A percentile compares a stretch with the other conserved stretches of the same genome.
These are phyloP conservation scores for Scolopax bukidnonensis DNA, from an alignment of 2,797 vertebrate genomes.

Conservation along the genomic window DNA sequence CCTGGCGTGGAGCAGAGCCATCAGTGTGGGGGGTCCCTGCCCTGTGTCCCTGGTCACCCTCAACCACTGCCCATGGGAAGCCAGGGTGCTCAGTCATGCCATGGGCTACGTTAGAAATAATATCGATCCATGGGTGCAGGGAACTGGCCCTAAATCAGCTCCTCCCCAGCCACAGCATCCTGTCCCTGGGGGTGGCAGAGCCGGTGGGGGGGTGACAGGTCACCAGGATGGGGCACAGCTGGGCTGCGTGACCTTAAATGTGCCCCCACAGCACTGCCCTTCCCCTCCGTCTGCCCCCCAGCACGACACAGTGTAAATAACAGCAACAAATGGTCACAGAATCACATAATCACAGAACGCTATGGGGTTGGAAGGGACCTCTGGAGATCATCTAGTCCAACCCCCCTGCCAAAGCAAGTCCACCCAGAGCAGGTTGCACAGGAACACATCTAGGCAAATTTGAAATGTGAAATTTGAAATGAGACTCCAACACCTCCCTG, in stretches of 20 bases:
- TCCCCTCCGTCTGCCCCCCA: background rate
- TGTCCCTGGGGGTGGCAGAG: background rate
- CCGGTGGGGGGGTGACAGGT: fast-evolving
- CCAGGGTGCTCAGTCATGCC: background rate
- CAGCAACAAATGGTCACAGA: background rate
- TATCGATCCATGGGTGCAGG: too few species aligned
- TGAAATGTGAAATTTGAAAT: too few species aligned
- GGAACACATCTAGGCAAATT: too few species aligned
- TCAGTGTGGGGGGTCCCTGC: background rate
- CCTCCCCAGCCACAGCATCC: background rate
- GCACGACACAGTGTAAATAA: too few species aligned
- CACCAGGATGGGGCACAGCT: background rate
- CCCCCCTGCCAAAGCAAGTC: too few species aligned
- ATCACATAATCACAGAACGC: too few species aligned
- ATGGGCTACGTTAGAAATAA: background rate
- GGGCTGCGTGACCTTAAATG: background rate
- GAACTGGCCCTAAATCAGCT: too few species aligned
- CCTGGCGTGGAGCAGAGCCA: conserved; percentile 34
- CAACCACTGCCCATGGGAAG: fast-evolving
- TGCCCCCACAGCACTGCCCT: background rate
- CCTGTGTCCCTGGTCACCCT: background rate
- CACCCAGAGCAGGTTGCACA: too few species aligned
- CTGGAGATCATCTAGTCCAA: too few species aligned
- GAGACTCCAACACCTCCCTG: too few species aligned
- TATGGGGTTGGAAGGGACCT: too few species aligned